A percentile compares a stretch with the other conserved stretches of the same genome.
Evolutionary conservation across 2,797 vertebrate genomes (phyloP).

Genomic region (Muraenolepis orangiensis): DNA sequence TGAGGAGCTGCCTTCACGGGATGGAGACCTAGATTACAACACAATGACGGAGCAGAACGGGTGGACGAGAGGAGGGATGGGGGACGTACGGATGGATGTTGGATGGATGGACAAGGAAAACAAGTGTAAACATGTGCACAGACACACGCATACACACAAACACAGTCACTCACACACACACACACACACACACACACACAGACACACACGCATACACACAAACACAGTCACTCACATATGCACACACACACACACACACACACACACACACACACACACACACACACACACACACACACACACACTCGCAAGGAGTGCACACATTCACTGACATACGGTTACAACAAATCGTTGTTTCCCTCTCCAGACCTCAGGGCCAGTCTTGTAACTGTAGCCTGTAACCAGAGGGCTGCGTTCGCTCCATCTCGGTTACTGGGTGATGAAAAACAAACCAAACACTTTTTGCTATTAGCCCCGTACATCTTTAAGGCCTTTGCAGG

Average conservation of each 20-base stretch:
- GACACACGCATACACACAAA: too few relatives aligned
- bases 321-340: neutral
- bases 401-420: conserved; percentile 21
- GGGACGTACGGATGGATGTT: too few relatives aligned
- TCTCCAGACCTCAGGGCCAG: neutral
- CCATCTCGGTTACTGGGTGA: conserved; percentile 5
- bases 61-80: too few relatives aligned
- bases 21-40: too few relatives aligned
- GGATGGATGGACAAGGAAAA: too few relatives aligned
- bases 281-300: neutral
- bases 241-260: neutral
- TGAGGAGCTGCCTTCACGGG: too few relatives aligned
- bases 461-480: conserved; percentile 25
- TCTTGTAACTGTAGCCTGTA: conserved; percentile 23
- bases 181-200: too few relatives aligned
- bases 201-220: too few relatives aligned
- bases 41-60: too few relatives aligned
- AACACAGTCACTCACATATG: too few relatives aligned
- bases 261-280: conserved; percentile 1
- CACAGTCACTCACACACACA: too few relatives aligned
- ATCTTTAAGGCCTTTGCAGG: conserved; percentile 6
- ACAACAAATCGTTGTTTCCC: neutral
- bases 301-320: neutral
- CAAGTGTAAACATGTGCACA: too few relatives aligned
- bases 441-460: conserved; percentile 23